A percentile compares a stretch with the other conserved stretches of the same genome.
Conservation (phyloP, 1,140 invertebrate species). For the Diabrotica virgifera region DNA sequence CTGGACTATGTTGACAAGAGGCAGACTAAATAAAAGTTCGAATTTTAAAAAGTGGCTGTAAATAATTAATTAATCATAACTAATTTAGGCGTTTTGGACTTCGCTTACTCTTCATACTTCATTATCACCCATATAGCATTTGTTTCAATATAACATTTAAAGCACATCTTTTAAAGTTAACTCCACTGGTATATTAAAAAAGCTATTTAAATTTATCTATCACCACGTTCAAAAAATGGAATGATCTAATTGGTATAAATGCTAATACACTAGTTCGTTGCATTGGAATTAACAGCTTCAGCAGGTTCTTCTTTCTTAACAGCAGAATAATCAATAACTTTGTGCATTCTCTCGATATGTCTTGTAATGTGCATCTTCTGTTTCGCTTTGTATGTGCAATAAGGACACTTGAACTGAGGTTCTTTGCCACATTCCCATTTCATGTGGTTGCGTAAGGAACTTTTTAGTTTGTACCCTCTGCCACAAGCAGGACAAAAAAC, state of each 20-base stretch:
- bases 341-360: conserved; percentile 79
- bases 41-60: no score
- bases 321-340: conserved; percentile 50
- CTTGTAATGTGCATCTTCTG: conserved; percentile 81
- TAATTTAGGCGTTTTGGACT: no score
- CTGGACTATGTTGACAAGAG: no score
- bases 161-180: no score
- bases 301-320: conserved; percentile 18
- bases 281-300: background rate
- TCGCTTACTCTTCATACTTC: no score
- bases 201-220: background rate
- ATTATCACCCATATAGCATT: no score
- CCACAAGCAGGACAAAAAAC: conserved; percentile 29
- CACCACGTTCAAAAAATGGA: background rate
- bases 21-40: no score
- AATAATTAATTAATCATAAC: no score
- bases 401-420: conserved; percentile 76
- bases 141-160: no score
- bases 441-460: conserved; percentile 51
- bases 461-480: conserved; percentile 46
- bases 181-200: no score
- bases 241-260: background rate
- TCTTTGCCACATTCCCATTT: conserved; percentile 58
- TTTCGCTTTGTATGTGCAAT: conserved; percentile 76
- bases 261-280: background rate